Evolutionary conservation across 2,888 invertebrate species (phyloP).

Genomic region (Nowickia ferox): DNA sequence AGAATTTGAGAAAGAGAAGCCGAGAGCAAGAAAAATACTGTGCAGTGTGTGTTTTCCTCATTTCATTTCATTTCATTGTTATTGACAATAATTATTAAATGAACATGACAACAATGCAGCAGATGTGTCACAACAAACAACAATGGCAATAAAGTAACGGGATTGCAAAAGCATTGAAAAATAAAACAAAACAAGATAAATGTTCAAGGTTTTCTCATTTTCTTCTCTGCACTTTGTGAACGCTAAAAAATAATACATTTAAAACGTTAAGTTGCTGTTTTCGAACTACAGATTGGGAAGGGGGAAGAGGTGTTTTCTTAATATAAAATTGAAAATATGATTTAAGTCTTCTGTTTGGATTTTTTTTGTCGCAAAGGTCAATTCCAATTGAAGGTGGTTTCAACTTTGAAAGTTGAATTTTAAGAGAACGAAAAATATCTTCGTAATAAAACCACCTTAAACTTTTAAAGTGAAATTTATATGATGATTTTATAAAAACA

Average conservation of each 20-base stretch:
- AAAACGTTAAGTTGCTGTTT: background rate
- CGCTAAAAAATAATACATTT: background rate
- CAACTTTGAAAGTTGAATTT: too few species aligned
- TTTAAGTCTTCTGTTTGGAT: too few species aligned
- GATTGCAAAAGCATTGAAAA: conserved; percentile 3
- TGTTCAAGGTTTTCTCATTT: conserved; percentile 45
- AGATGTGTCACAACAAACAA: conserved; percentile 48
- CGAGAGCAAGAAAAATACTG: background rate
- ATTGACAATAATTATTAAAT: conserved; percentile 64
- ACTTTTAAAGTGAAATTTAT: too few species aligned
- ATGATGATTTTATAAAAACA: too few species aligned
- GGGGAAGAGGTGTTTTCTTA: too few species aligned
- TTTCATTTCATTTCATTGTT: conserved; percentile 36
- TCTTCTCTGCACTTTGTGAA: background rate
- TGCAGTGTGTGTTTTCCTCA: conserved; percentile 14
- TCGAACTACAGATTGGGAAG: background rate
- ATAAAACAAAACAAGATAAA: conserved; percentile 22
- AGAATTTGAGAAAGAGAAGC: background rate
- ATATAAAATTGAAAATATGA: too few species aligned
- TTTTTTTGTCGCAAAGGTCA: too few species aligned
- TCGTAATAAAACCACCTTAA: too few species aligned
- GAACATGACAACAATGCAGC: conserved; percentile 59
- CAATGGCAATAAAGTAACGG: conserved; percentile 9
- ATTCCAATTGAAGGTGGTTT: too few species aligned
- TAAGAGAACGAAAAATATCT: too few species aligned